Conservation (phyloP, 2,888 invertebrate genomes). For the Dolichomitus sp. region DNA sequence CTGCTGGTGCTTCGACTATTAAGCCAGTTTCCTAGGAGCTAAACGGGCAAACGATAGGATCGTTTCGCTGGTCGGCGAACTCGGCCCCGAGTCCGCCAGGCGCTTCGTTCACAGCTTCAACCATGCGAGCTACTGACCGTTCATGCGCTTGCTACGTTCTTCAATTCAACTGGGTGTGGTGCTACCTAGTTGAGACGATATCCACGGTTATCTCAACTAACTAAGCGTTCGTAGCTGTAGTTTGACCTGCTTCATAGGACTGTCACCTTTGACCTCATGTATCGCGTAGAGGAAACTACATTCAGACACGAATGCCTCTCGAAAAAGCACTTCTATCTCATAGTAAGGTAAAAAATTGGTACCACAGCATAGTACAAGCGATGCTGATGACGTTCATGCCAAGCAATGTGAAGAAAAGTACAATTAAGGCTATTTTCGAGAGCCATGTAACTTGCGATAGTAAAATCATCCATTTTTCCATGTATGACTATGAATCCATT, state of each 20-base stretch:
- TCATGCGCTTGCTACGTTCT: conserved; percentile 29
- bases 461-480: no score
- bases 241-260: conserved; percentile 47
- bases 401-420: background rate
- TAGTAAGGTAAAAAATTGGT: background rate
- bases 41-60: conserved; percentile 69
- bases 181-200: conserved; percentile 22
- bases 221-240: conserved; percentile 45
- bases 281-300: background rate
- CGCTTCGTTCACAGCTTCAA: background rate
- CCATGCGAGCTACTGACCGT: conserved; percentile 22
- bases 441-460: no score
- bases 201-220: conserved; percentile 46
- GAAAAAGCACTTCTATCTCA: background rate
- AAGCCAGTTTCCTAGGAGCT: conserved; percentile 70
- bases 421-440: no score
- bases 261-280: background rate
- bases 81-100: conserved; percentile 39
- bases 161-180: conserved; percentile 64
- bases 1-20: conserved; percentile 57
- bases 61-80: conserved; percentile 55
- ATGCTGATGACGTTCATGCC: background rate
- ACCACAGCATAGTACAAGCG: background rate
- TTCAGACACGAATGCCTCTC: background rate
- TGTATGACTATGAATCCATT: no score